These are phyloP conservation scores for Brachyptera risi DNA, from an alignment of 2,888 invertebrate genomes.

Conservation along the genomic window DNA sequence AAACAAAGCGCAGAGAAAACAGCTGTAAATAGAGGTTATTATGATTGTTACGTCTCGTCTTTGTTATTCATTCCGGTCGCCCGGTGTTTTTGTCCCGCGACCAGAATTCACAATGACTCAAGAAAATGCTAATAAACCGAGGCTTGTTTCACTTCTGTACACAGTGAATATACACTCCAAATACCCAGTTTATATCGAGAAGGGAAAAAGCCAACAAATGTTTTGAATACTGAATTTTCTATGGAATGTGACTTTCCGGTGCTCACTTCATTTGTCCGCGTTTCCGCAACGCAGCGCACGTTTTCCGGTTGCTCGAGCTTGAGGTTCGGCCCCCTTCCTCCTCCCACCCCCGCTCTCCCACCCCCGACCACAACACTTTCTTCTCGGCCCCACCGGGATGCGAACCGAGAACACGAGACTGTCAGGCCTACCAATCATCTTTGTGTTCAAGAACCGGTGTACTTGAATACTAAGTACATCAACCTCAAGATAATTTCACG, in stretches of 20 bases:
- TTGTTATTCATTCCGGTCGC: slow-evolving; percentile 24
- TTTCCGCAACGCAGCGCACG: slow-evolving; percentile 29
- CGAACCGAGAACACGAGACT: too few relatives aligned
- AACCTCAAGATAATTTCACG: too few relatives aligned
- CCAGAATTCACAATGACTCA: slow-evolving; percentile 24
- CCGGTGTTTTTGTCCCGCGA: slow-evolving; percentile 12
- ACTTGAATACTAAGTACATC: too few relatives aligned
- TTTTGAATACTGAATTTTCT: slow-evolving; percentile 31
- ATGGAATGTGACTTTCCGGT: slow-evolving; percentile 31
- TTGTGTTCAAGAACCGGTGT: background rate
- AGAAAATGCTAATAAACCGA: slow-evolving; percentile 5
- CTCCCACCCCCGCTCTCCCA: background rate
- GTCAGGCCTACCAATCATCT: background rate
- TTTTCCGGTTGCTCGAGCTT: slow-evolving; percentile 29
- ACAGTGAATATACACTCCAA: background rate
- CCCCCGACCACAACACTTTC: background rate
- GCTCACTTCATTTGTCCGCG: slow-evolving; percentile 31
- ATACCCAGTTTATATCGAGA: slow-evolving; percentile 8
- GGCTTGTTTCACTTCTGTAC: slow-evolving; percentile 12
- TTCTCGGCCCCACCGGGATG: background rate
- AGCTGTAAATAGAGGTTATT: background rate
- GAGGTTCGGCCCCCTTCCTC: background rate
- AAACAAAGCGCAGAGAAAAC: background rate
- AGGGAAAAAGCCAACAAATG: slow-evolving; percentile 25
- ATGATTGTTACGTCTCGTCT: background rate